phyloP scores from a whole-genome alignment of 2,113 vertebrate species.

The Hoplias malabaricus region DNA sequence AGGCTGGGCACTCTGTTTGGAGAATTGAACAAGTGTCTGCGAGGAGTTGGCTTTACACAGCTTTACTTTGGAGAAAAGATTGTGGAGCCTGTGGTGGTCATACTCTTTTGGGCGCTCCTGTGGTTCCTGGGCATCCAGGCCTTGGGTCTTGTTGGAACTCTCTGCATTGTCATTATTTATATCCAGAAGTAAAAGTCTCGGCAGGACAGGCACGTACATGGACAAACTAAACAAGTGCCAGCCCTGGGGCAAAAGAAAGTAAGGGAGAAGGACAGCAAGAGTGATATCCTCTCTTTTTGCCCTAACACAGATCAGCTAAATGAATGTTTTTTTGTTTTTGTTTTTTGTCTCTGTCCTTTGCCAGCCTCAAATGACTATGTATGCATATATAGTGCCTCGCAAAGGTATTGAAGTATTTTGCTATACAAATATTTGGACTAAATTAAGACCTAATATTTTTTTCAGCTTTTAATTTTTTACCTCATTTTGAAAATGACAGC shows the following conservation, averaged over 20 bases:
- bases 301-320: not conserved
- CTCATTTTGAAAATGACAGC: too few relatives aligned
- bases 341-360: conserved; percentile 5
- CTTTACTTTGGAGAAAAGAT: conserved; percentile 94
- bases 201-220: not conserved
- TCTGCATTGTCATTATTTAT: conserved; percentile 96
- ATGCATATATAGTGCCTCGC: conserved; percentile 3
- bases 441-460: not conserved
- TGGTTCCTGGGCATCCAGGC: conserved; percentile 96
- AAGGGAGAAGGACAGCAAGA: not conserved
- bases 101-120: conserved; percentile 93
- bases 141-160: conserved; percentile 89
- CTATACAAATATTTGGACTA: not conserved
- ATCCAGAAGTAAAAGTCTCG: conserved; percentile 81
- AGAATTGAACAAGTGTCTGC: conserved; percentile 91
- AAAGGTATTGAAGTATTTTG: conserved; percentile 8
- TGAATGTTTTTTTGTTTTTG: conserved; percentile 20
- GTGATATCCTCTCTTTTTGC: conserved; percentile 12
- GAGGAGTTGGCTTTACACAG: conserved; percentile 86
- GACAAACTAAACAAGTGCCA: not conserved
- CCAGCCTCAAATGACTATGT: conserved; percentile 13
- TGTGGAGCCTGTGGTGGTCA: conserved; percentile 89
- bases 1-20: conserved; percentile 95
- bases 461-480: too few relatives aligned
- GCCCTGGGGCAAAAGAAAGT: not conserved